Evolutionary conservation across 2,797 vertebrate species (phyloP), one percentile per base, ranked within the genome.

Genomic region (Poeciliopsis turneri): DNA sequence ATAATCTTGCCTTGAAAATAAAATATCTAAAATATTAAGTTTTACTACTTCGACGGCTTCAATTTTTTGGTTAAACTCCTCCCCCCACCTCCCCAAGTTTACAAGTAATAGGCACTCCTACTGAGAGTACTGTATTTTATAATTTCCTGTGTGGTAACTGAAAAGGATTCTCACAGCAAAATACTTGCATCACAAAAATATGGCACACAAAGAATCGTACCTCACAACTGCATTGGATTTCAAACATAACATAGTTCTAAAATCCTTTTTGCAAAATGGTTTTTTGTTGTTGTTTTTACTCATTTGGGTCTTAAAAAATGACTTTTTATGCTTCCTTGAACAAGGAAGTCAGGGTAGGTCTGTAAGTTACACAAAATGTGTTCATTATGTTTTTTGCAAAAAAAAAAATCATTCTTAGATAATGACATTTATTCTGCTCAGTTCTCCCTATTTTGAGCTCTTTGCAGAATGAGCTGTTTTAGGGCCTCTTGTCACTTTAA

Each of bases 101-200:
- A 39, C 3, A 11, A 41, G 36, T 6, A 92, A 36, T 10, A 18
- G 18, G 39, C 33, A 66, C 10, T 66, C 89, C 81, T 88, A 82
- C 72, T 16, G 79, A 84, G 87, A 73, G 90, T 85, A 88, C 85
- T 87, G 78, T 86, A 91, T 84, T 78, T 94, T 91, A 94, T 91
- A 82, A 87, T 82, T 69, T 45, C 12, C n/a, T 16, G 85, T 86
- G 88, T 91, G 87, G 89, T 90, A 89, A 82, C 72, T 82, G 81
- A 92, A 93, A 93, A 92, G 88, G 84, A 82, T 85, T 81, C 30
- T 13, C 23, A 86, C 82, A 85, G 78, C 72, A 78, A 51, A 51
- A 23, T 51, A 51, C 20, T 51, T 23, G 1, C 8, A 0, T 23
- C 49, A 23, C 49, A 51, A 36, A 36, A 85, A 88, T 82, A 78